A percentile compares a stretch with the other conserved stretches of the same genome.
These are phyloP conservation scores for Melanargia galathea DNA, from an alignment of 2,888 invertebrate species.

Conservation along the genomic window DNA sequence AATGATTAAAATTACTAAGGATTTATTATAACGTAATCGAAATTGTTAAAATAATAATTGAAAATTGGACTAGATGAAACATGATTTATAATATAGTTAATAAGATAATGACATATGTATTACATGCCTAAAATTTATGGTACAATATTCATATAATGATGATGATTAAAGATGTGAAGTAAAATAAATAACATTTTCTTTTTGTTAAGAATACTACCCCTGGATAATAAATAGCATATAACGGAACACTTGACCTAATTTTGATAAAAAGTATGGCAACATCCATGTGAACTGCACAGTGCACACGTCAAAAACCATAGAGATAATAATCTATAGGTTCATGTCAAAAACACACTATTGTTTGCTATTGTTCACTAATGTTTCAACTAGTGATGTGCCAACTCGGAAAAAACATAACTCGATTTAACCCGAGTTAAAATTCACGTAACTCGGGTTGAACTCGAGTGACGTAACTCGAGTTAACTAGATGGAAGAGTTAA, in stretches of 20 bases:
- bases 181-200: no score
- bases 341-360: no score
- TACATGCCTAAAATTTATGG: background rate
- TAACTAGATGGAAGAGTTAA: no score
- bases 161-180: background rate
- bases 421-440: no score
- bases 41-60: conserved; percentile 1
- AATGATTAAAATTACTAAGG: background rate
- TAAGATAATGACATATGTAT: background rate
- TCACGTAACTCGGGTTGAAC: no score
- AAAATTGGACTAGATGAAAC: background rate
- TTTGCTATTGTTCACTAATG: conserved; percentile 53
- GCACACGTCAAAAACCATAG: no score
- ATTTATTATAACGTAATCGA: conserved; percentile 17
- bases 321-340: no score
- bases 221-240: no score
- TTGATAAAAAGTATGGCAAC: conserved; percentile 58
- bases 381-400: no score
- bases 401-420: no score
- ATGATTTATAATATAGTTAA: conserved; percentile 22
- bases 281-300: conserved; percentile 64
- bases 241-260: conserved; percentile 54
- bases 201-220: no score
- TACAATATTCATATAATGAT: background rate
- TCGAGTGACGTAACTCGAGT: no score